phyloP scores from a whole-genome alignment of 2,888 invertebrate genomes.

The Aphodius sticticus region DNA sequence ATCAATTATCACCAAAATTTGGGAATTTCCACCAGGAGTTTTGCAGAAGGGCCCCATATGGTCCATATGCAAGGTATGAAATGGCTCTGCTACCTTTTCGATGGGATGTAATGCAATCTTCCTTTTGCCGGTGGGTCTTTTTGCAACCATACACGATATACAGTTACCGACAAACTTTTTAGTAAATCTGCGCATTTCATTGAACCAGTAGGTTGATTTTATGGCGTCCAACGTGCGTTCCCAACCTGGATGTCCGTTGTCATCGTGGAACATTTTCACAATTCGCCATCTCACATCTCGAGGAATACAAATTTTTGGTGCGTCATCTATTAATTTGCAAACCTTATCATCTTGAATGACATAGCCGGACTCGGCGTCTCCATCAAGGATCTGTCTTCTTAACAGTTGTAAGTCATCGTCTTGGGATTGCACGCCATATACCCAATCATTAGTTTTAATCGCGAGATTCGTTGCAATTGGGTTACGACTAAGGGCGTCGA shows the following conservation, averaged over 20 bases:
- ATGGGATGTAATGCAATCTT: constrained; percentile 44
- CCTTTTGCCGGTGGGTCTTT: constrained; percentile 37
- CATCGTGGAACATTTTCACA: constrained; percentile 36
- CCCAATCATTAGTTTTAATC: too few species aligned
- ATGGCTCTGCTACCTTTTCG: constrained; percentile 36
- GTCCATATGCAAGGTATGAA: constrained; percentile 42
- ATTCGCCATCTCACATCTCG: constrained; percentile 31
- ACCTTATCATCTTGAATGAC: not conserved
- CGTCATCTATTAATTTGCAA: constrained; percentile 10
- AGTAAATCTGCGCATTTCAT: constrained; percentile 27
- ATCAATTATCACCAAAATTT: constrained; percentile 43
- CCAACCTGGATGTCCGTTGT: constrained; percentile 34
- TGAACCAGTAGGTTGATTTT: constrained; percentile 26
- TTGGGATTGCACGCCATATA: too few species aligned
- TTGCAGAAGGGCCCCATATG: constrained; percentile 42
- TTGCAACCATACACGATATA: constrained; percentile 38
- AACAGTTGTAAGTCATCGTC: too few species aligned
- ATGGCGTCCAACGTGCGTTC: constrained; percentile 25
- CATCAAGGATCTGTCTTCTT: too few species aligned
- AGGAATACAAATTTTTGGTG: constrained; percentile 34
- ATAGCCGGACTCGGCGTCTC: too few species aligned
- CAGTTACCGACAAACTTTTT: constrained; percentile 26
- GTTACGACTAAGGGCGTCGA: constrained; percentile 39
- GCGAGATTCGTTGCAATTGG: too few species aligned
- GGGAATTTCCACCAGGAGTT: constrained; percentile 35